Evolutionary conservation across 2,888 invertebrate species (phyloP).

Genomic region (Halictus quadricinctus): DNA sequence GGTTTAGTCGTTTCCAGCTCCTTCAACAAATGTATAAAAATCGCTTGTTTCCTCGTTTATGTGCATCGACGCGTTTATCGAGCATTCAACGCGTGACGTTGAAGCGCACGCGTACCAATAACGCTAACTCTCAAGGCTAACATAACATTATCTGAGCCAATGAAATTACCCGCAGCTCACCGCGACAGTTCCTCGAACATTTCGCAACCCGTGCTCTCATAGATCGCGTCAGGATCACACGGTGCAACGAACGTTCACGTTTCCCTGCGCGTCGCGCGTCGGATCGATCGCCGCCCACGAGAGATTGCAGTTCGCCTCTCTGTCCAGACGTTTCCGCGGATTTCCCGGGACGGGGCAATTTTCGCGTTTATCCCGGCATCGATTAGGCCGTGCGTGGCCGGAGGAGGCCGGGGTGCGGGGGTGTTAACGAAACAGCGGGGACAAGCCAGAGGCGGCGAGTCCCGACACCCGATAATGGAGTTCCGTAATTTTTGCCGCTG

Average conservation of each 20-base stretch:
- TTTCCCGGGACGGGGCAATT: slow-evolving; percentile 3
- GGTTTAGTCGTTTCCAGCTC: neutral
- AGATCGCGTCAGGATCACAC: neutral
- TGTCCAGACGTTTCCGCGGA: neutral
- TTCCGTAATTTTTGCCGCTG: slow-evolving; percentile 61
- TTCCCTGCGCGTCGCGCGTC: neutral
- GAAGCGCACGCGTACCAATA: too few species aligned
- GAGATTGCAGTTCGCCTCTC: neutral
- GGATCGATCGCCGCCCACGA: neutral
- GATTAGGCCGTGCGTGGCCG: slow-evolving; percentile 24
- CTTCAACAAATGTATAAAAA: neutral
- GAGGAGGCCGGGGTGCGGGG: neutral
- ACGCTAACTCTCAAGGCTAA: neutral
- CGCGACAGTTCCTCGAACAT: neutral
- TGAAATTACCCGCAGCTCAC: neutral
- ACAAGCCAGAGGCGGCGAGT: slow-evolving; percentile 31
- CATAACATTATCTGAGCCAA: neutral
- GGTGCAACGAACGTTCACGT: neutral
- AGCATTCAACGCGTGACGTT: too few species aligned
- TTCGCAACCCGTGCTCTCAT: neutral
- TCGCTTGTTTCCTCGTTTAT: neutral
- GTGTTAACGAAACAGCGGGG: slow-evolving; percentile 34
- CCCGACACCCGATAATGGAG: slow-evolving; percentile 60
- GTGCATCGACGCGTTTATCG: too few species aligned
- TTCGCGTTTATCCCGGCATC: slow-evolving; percentile 23